Percentiles rank a stretch among this genome's conserved stretches.
These are phyloP conservation scores for Hemichromis elongatus DNA, from an alignment of 2,113 vertebrate genomes.

Conservation along the genomic window DNA sequence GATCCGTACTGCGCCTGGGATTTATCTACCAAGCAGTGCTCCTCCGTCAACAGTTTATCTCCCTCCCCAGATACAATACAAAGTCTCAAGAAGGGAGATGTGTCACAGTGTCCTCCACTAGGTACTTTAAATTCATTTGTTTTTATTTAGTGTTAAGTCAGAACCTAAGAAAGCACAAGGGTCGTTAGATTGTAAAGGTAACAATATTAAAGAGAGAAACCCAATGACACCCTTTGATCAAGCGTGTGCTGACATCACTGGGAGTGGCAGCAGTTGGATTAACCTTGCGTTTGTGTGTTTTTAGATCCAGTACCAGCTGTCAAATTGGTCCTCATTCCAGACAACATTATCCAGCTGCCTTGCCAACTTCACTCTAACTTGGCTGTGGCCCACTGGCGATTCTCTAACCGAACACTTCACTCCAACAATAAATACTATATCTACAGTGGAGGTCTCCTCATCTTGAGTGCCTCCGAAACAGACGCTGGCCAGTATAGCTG, in stretches of 20 bases:
- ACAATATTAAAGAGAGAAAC: background rate
- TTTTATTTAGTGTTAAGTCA: background rate
- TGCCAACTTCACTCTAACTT: conserved; percentile 68
- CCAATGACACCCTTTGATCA: background rate
- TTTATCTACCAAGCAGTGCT: conserved; percentile 11
- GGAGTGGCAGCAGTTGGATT: background rate
- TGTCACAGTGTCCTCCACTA: conserved; percentile 60
- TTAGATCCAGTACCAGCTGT: conserved; percentile 43
- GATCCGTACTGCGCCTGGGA: conserved; percentile 78
- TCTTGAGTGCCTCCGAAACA: conserved; percentile 43
- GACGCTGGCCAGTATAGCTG: conserved; percentile 67
- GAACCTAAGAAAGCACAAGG: background rate
- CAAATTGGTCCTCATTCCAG: conserved; percentile 31
- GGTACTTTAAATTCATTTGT: conserved; percentile 40
- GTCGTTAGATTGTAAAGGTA: background rate
- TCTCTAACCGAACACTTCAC: conserved; percentile 35
- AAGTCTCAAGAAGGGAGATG: conserved; percentile 68
- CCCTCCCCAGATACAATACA: conserved; percentile 42
- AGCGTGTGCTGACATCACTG: background rate
- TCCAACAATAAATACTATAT: conserved; percentile 57
- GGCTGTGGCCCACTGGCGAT: conserved; percentile 63
- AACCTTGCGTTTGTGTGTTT: conserved; percentile 14
- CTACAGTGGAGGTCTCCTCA: conserved; percentile 52
- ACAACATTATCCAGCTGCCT: conserved; percentile 56
- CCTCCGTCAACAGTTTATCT: background rate